Evolutionary conservation across 2,797 vertebrate species (phyloP).

Genomic region (Arctocebus calabarensis): DNA sequence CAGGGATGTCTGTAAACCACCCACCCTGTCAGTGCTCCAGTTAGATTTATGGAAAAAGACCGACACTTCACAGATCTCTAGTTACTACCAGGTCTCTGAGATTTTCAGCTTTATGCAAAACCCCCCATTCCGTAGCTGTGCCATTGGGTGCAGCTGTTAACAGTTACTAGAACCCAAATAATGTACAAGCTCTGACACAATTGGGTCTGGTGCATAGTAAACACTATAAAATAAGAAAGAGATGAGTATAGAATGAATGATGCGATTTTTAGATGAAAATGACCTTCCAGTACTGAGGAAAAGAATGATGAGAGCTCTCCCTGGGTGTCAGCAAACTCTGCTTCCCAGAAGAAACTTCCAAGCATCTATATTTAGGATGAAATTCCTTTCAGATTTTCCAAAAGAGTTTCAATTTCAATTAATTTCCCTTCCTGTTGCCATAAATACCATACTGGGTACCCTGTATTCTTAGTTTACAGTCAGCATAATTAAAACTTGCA

Average conservation of each 20-base stretch:
- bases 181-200: not conserved
- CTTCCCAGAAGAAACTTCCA: conserved; percentile 17
- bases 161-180: not conserved
- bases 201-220: not conserved
- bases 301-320: not conserved
- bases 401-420: conserved; percentile 15
- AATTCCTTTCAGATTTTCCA: conserved; percentile 14
- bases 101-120: not conserved
- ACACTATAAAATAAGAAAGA: not conserved
- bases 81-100: not conserved
- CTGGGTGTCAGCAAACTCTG: not conserved
- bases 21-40: not conserved
- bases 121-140: too few relatives aligned
- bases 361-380: not conserved
- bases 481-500: not conserved
- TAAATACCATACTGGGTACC: not conserved
- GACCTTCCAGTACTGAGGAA: not conserved
- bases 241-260: not conserved
- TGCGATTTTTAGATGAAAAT: not conserved
- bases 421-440: conserved; percentile 31
- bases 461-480: not conserved
- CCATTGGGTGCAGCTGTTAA: not conserved
- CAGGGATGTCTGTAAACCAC: not conserved
- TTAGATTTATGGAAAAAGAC: not conserved
- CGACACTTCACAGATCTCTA: not conserved